Evolutionary conservation across 2,113 vertebrate species (phyloP).

Genomic region (Thunnus thynnus): DNA sequence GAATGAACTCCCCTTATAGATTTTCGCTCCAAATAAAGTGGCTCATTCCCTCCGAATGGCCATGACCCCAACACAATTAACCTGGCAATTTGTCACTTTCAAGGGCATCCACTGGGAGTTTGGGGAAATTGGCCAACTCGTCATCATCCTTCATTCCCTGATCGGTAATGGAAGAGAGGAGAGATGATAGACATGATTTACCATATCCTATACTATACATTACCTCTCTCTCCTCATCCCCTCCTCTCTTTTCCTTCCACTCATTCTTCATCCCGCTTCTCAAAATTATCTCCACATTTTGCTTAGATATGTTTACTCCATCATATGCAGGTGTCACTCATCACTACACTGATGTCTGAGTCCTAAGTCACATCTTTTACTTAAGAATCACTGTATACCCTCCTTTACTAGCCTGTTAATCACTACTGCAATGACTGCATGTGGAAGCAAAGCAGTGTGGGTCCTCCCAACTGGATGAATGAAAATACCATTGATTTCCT

Average conservation of each 20-base stretch:
- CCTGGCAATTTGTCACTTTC: conserved; percentile 74
- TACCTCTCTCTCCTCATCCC: conserved; percentile 8
- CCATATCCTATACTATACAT: conserved; percentile 14
- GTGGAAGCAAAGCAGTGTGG: conserved; percentile 38
- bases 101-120: conserved; percentile 70
- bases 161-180: conserved; percentile 54
- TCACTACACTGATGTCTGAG: background rate
- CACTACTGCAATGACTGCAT: conserved; percentile 37
- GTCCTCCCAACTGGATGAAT: conserved; percentile 64
- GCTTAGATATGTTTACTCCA: background rate
- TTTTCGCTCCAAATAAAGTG: conserved; percentile 77
- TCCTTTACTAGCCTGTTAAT: conserved; percentile 61
- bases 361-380: conserved; percentile 28
- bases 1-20: conserved; percentile 76
- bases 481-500: conserved; percentile 81
- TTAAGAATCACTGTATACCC: conserved; percentile 31
- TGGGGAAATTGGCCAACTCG: conserved; percentile 66
- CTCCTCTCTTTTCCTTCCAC: background rate
- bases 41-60: conserved; percentile 67
- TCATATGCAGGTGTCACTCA: background rate
- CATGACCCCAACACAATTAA: conserved; percentile 75
- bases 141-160: conserved; percentile 65
- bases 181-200: conserved; percentile 57
- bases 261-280: background rate
- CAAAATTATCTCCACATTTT: background rate